Base-by-base conservation (phyloP, 1,140 invertebrate species). In the Procambarus clarkii region DNA sequence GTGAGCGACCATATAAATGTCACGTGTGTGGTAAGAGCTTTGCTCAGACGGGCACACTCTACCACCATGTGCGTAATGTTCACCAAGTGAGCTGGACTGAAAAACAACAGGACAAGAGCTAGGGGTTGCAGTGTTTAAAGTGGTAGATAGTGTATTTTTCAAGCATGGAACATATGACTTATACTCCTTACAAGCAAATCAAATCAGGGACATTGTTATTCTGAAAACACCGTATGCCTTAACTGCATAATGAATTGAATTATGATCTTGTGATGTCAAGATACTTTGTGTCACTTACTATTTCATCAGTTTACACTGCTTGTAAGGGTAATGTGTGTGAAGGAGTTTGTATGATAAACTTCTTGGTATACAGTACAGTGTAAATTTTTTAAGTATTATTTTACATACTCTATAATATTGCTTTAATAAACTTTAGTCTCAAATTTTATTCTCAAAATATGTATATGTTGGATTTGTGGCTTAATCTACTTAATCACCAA, bases 1-100 rank as follows among this genome's bases (percentile, higher is more conserved):
- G 98, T 0, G 96, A 97, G 92, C 97, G 97, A 93, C 96, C 97
- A 0, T 97, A 97, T 93, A 96, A 95, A 7, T 97, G 97, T 93
- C 96, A 97, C 86, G 96, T 97, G 86, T 97, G 97, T 90, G 97
- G 97, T 86, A 97, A 98, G 93, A 97, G 97, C 0, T 98, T 98
- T 94, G 97, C 97, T 34, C 98, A 99, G 94, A 99, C 99, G 94
- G 98, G 92, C 64, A 93, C 92, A 54, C 86, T 93, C 15, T 98
- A 98, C 94, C 98, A 98, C 94, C 97, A 98, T 93, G 97, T 98
- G 2, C 95, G 98, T 46, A 98, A 98, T 94, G 94, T 98, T 24
- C 97, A 98, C 93, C 97, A 97, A 92, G 97, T 93, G 45, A 90
- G 91, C 89, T 93, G 92, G 92, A 93, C 92, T 46, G 89, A 91